A percentile compares a stretch with the other conserved stretches of the same genome.
phyloP scores from a whole-genome alignment of 2,797 vertebrate genomes.

The Synanceia verrucosa region DNA sequence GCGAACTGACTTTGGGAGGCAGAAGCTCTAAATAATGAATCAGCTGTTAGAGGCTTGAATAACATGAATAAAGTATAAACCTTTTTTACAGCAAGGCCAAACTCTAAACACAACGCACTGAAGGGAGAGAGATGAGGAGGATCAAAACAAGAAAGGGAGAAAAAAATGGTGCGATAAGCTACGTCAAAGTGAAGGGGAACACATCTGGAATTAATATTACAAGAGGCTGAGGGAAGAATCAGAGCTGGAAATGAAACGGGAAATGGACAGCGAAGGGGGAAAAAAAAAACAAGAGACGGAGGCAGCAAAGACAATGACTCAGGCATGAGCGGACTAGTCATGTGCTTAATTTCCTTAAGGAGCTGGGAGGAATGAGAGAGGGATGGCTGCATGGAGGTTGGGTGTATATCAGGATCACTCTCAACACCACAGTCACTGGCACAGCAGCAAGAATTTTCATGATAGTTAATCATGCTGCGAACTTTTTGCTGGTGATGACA shows the following conservation, averaged over 20 bases:
- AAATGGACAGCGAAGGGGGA: slow-evolving; percentile 43
- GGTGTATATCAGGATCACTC: slow-evolving; percentile 36
- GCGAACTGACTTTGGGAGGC: slow-evolving; percentile 74
- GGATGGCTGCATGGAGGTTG: slow-evolving; percentile 18
- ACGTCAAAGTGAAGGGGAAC: slow-evolving; percentile 17
- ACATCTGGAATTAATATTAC: slow-evolving; percentile 58
- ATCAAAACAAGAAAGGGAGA: slow-evolving; percentile 20
- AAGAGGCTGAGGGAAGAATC: slow-evolving; percentile 7
- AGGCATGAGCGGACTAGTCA: slow-evolving; percentile 79
- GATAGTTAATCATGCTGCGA: slow-evolving; percentile 1
- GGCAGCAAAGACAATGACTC: slow-evolving; percentile 80
- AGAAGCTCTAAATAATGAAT: slow-evolving; percentile 80
- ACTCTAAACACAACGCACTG: slow-evolving; percentile 42
- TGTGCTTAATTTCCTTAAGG: slow-evolving; percentile 83
- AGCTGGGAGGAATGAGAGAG: slow-evolving; percentile 53
- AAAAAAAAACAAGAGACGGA: slow-evolving; percentile 34
- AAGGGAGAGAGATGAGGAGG: slow-evolving; percentile 19
- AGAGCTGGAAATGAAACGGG: slow-evolving; percentile 38
- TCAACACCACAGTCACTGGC: slow-evolving; percentile 10
- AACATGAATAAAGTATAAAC: slow-evolving; percentile 81
- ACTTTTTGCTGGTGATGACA: slow-evolving; percentile 11
- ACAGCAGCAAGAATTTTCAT: slow-evolving; percentile 18
- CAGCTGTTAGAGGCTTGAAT: slow-evolving; percentile 76
- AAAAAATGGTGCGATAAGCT: neutral
- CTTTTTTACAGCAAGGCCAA: slow-evolving; percentile 61